Conservation (phyloP, 1,140 invertebrate genomes). For the Drosophila repleta region DNA sequence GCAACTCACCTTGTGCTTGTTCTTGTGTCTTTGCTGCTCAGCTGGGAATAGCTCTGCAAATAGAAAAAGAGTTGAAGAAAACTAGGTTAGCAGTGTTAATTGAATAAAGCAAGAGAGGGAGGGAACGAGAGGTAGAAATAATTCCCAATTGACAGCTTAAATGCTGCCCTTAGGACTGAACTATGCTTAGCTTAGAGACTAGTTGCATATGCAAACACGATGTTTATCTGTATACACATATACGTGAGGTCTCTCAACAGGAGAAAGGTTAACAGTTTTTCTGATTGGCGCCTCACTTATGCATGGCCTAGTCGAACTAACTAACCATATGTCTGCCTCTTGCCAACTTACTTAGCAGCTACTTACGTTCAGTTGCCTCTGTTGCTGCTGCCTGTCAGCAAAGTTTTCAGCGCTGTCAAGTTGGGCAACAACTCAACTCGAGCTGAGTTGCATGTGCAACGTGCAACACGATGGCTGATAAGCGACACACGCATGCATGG, state of each 20-base stretch:
- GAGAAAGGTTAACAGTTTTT: no score
- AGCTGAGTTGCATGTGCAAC: constrained; percentile 56
- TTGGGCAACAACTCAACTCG: constrained; percentile 68
- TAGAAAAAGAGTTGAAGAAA: constrained; percentile 25
- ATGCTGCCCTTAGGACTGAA: background rate
- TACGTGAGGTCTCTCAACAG: background rate
- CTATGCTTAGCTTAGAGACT: no score
- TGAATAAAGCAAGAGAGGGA: constrained; percentile 2
- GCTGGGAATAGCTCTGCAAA: constrained; percentile 61
- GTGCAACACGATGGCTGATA: constrained; percentile 39
- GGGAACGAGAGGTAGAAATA: background rate
- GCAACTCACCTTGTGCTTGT: constrained; percentile 50
- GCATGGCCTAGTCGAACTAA: background rate
- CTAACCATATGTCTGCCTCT: constrained; percentile 5
- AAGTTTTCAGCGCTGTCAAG: constrained; percentile 78
- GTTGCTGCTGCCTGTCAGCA: constrained; percentile 54
- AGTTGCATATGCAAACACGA: background rate
- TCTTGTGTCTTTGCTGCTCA: constrained; percentile 23
- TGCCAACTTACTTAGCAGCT: constrained; percentile 40
- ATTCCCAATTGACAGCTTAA: background rate
- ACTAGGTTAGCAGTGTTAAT: constrained; percentile 52
- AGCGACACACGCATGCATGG: constrained; percentile 27
- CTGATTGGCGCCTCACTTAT: background rate
- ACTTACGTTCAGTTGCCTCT: constrained; percentile 12
- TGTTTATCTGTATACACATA: background rate